Base-by-base conservation (phyloP, 2,797 vertebrate species). In the Eulemur rubriventer region DNA sequence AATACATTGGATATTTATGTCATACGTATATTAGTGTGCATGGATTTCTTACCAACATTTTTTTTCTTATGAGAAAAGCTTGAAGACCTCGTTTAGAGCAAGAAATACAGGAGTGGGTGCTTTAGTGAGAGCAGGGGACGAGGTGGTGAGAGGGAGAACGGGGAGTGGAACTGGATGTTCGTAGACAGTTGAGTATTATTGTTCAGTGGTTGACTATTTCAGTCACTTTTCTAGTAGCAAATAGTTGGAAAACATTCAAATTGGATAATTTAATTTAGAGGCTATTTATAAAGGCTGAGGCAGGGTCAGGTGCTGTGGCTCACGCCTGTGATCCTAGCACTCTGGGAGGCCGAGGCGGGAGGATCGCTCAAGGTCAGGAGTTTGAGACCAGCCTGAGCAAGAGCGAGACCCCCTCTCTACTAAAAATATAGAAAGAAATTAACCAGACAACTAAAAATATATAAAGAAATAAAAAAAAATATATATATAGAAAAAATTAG, bases 61-160 rank as follows among this genome's bases (percentile, higher is more conserved):
- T 70, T 80, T 80, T 92, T 69, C 83, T 90, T 89, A 55, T 79
- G 52, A 90, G 82, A 46, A 91, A 95, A n/a, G 0, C 10, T 48
- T 86, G 65, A 72, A 70, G 57, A 87, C 2, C 61, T 80, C 63
- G 28, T 78, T 48, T 82, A 83, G 75, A 88, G 30, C 9, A 87
- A 82, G 46, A 59, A 88, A 41, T 59, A 6, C 1, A 93, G 17
- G 75, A 61, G 52, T 26, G 5, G 14, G 2, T 46, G 20, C 13
- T 89, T 88, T 33, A 82, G 41, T 17, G 38, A 24, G 48, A 88
- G 38, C 33, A 30, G 81, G 73, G 13, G 24, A 61, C 13, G 24
- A 80, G 65, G 20, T 75, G 33, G 22, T 35, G 69, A 35, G 18
- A 20, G 33, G 12, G 55, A 73, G 57, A 80, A 43, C 72, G 46